Conservation (phyloP, 2,113 vertebrate species). For the Sphyrna mokarran region DNA sequence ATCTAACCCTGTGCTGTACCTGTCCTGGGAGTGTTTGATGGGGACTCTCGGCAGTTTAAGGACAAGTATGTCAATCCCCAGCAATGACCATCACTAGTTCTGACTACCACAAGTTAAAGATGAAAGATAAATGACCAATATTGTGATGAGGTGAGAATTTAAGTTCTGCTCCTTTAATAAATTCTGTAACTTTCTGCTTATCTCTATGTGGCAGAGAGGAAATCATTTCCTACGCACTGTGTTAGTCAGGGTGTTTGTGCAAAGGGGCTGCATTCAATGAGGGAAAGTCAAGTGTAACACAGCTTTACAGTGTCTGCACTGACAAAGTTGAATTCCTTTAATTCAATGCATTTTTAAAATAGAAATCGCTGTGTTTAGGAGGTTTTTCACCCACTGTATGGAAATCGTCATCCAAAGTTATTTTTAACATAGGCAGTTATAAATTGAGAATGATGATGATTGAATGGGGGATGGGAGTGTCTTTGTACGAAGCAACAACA, state of each 20-base stretch:
- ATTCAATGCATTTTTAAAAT: neutral
- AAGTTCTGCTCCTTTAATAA: neutral
- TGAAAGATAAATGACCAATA: neutral
- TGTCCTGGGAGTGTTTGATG: neutral
- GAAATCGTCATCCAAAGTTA: neutral
- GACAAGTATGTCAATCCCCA: neutral
- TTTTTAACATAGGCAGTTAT: neutral
- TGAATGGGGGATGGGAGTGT: too few relatives aligned
- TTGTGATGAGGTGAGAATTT: neutral
- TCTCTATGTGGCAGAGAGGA: neutral
- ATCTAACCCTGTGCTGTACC: neutral
- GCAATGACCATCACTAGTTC: neutral
- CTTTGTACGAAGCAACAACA: neutral
- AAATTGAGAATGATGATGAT: neutral
- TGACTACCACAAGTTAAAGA: neutral
- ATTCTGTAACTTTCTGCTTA: neutral
- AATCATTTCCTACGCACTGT: neutral
- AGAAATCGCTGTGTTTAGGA: neutral
- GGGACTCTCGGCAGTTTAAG: too few relatives aligned
- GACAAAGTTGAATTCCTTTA: neutral
- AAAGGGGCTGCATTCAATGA: neutral
- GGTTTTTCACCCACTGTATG: neutral
- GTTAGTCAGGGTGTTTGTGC: neutral
- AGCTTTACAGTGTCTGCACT: neutral
- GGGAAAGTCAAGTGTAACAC: neutral